phyloP scores from a whole-genome alignment of 2,888 invertebrate genomes.

The Dascillus cervinus region DNA sequence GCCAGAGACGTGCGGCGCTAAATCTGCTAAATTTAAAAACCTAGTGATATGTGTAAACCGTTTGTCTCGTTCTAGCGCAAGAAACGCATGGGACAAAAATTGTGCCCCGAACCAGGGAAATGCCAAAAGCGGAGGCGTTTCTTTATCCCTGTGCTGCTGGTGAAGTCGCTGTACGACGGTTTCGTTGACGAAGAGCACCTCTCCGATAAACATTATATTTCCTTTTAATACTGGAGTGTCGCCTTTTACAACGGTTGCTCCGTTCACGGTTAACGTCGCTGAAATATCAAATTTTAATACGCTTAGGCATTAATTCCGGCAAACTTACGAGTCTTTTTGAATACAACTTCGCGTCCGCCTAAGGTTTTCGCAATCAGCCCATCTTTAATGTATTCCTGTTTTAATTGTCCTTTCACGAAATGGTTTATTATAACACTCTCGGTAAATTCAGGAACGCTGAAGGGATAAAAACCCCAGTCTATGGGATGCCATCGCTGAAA shows the following conservation, averaged over 20 bases:
- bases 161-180: slow-evolving; percentile 54
- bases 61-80: slow-evolving; percentile 51
- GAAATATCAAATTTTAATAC: too few relatives aligned
- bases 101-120: slow-evolving; percentile 60
- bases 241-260: slow-evolving; percentile 51
- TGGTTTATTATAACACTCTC: slow-evolving; percentile 55
- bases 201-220: slow-evolving; percentile 56
- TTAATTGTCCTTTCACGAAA: slow-evolving; percentile 50
- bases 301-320: slow-evolving; percentile 24
- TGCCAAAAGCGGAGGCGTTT: slow-evolving; percentile 55
- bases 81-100: slow-evolving; percentile 55
- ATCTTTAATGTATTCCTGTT: slow-evolving; percentile 49
- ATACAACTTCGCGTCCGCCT: slow-evolving; percentile 51
- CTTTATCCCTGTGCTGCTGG: slow-evolving; percentile 56
- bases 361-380: slow-evolving; percentile 49
- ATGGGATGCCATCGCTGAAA: slow-evolving; percentile 63
- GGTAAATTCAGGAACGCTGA: slow-evolving; percentile 57
- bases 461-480: slow-evolving; percentile 63
- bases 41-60: slow-evolving; percentile 51
- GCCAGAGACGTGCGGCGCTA: slow-evolving; percentile 54
- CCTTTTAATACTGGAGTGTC: slow-evolving; percentile 53
- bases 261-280: slow-evolving; percentile 51
- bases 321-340: slow-evolving; percentile 53
- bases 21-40: slow-evolving; percentile 55
- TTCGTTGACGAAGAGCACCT: slow-evolving; percentile 56